Evolutionary conservation across 1,140 invertebrate species (phyloP).

Genomic region (Phymorhynchus buccinoides): DNA sequence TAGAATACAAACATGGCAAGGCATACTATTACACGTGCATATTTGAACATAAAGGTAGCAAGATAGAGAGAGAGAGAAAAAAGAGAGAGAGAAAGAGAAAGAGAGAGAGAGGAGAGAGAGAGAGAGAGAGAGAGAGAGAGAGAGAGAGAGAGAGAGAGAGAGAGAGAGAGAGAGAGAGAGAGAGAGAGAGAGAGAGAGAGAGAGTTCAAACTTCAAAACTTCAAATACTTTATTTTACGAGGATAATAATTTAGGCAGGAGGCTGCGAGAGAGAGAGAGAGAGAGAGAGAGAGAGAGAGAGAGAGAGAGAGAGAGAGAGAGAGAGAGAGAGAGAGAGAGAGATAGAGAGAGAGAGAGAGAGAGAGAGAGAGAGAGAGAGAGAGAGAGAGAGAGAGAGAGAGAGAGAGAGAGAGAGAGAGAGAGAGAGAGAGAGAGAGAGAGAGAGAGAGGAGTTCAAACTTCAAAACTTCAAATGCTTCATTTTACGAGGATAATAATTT

Average conservation of each 20-base stretch:
- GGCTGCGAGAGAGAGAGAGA: neutral
- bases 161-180: conserved; percentile 6
- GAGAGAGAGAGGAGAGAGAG: neutral
- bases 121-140: conserved; percentile 12
- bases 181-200: conserved; percentile 10
- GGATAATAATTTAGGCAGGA: too few species aligned
- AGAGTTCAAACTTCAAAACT: too few species aligned
- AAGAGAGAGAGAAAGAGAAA: neutral
- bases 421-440: conserved; percentile 1
- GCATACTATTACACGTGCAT: too few species aligned
- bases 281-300: conserved; percentile 1
- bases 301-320: conserved; percentile 19
- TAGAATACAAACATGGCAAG: too few species aligned
- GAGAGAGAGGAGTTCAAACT: neutral
- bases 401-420: neutral
- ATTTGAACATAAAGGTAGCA: too few species aligned
- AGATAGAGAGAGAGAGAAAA: conserved; percentile 5
- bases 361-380: too few species aligned
- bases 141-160: conserved; percentile 8
- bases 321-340: neutral
- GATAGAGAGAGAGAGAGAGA: neutral
- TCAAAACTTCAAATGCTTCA: too few species aligned
- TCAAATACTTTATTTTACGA: too few species aligned
- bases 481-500: too few species aligned
- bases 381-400: neutral